Conservation (phyloP, 2,113 vertebrate species). For the Atrichornis clamosus region DNA sequence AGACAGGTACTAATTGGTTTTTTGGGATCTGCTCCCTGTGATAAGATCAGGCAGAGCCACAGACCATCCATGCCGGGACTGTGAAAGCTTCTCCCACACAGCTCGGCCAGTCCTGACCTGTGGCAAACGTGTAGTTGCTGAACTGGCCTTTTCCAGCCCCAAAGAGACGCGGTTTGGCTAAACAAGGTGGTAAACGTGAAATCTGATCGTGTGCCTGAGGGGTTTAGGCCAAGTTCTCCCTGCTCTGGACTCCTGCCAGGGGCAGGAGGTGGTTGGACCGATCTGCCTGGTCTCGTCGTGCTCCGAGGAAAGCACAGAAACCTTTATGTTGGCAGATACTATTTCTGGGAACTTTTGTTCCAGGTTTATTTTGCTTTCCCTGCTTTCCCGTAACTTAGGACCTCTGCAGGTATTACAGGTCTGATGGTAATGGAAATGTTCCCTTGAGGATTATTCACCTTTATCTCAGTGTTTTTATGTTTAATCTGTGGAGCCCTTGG, state of each 20-base stretch:
- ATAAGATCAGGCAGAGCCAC: not conserved
- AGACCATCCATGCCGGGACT: not conserved
- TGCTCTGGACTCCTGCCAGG: not conserved
- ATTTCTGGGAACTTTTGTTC: not conserved
- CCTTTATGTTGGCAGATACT: rapidly evolving
- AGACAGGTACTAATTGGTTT: rapidly evolving
- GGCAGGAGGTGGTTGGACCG: not conserved
- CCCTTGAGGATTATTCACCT: not conserved
- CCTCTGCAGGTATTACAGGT: not conserved
- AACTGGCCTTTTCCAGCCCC: not conserved
- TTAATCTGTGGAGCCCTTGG: not conserved
- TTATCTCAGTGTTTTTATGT: not conserved
- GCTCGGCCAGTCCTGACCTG: not conserved
- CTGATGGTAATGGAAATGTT: not conserved
- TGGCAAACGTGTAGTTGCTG: not conserved
- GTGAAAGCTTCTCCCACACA: rapidly evolving
- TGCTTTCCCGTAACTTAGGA: not conserved
- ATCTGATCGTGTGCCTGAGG: not conserved
- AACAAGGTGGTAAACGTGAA: not conserved
- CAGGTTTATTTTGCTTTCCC: not conserved
- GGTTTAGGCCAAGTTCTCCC: not conserved
- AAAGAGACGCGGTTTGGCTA: not conserved
- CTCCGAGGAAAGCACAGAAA: not conserved
- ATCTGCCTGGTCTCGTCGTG: not conserved
- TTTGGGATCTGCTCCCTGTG: not conserved